A percentile compares a stretch with the other conserved stretches of the same genome.
Evolutionary conservation across 2,113 vertebrate genomes (phyloP).

Genomic region (Sula dactylatra): DNA sequence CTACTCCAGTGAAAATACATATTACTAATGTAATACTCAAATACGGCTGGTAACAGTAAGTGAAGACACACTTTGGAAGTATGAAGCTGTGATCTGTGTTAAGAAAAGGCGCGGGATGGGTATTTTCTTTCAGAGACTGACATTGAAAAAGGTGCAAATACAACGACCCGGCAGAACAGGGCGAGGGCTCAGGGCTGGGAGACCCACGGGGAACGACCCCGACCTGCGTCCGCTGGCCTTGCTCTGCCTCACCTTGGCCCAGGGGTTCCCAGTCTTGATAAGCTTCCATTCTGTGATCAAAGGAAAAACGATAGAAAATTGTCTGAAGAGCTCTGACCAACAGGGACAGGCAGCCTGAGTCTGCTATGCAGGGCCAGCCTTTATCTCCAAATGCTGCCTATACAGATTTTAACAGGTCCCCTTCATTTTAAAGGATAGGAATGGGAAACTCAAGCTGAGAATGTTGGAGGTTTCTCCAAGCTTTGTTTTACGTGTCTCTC

Average conservation of each 20-base stretch:
- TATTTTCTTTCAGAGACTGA: not conserved
- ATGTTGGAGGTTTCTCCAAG: rapidly evolving
- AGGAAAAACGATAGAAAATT: not conserved
- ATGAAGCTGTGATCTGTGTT: not conserved
- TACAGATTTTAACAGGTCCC: not conserved
- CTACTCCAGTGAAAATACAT: not conserved
- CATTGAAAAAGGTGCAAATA: not conserved
- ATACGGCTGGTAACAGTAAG: not conserved
- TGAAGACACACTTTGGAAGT: not conserved
- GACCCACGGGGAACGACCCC: rapidly evolving
- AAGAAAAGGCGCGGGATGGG: not conserved
- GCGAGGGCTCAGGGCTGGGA: not conserved
- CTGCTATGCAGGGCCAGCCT: not conserved
- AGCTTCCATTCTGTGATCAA: not conserved
- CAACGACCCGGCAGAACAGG: not conserved
- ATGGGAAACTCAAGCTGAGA: not conserved
- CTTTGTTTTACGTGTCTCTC: not conserved
- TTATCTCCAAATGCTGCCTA: not conserved
- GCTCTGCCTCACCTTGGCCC: not conserved
- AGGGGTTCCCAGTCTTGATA: not conserved
- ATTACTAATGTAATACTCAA: no score
- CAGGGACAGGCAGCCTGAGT: not conserved
- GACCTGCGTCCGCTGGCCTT: rapidly evolving
- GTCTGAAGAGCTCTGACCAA: not conserved
- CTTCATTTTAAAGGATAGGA: not conserved